Percentiles rank a stretch among this genome's conserved stretches.
Conservation (phyloP, 2,113 vertebrate genomes). For the Microtus richardsoni region DNA sequence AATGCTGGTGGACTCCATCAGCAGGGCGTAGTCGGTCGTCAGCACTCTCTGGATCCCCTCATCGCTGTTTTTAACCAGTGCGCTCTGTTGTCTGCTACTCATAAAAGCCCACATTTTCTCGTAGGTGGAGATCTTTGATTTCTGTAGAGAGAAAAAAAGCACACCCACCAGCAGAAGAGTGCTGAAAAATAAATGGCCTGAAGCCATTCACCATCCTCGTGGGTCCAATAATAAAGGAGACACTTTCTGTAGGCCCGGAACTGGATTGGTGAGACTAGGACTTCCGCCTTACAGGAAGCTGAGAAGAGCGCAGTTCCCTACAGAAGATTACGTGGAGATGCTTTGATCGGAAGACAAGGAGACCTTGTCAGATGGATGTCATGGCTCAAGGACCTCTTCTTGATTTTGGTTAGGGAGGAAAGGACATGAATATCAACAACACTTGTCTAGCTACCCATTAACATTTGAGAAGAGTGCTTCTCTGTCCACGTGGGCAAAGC, state of each 20-base stretch:
- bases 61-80: constrained; percentile 95
- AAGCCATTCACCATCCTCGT: neutral
- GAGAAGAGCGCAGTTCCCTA: neutral
- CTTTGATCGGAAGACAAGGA: neutral
- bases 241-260: neutral
- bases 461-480: neutral
- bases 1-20: constrained; percentile 99
- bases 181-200: neutral
- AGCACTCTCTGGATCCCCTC: constrained; percentile 97
- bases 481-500: neutral
- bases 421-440: neutral
- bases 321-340: neutral
- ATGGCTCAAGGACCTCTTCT: neutral
- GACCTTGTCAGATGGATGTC: neutral
- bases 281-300: neutral
- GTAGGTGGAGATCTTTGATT: constrained; percentile 98
- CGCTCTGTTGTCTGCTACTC: constrained; percentile 97
- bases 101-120: constrained; percentile 99
- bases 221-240: neutral
- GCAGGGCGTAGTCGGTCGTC: constrained; percentile 95
- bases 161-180: constrained; percentile 61
- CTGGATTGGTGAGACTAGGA: neutral
- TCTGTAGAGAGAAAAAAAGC: constrained; percentile 86
- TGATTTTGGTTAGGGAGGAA: constrained; percentile 6
- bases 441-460: neutral